A percentile compares a stretch with the other conserved stretches of the same genome.
Evolutionary conservation across 2,797 vertebrate species (phyloP).

Genomic region (Scolopax bukidnonensis): DNA sequence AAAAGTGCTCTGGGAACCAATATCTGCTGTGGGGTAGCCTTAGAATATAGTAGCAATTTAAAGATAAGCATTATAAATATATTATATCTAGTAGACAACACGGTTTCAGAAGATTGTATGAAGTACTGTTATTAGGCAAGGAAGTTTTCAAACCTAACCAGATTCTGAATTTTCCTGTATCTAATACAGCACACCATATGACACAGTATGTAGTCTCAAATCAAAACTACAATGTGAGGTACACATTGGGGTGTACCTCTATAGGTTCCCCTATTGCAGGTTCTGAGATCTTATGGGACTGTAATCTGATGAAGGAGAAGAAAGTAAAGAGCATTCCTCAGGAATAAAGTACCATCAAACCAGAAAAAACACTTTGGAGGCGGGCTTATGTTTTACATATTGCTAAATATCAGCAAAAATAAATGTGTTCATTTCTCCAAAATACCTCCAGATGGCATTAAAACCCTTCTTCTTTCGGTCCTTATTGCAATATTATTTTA

Average conservation of each 20-base stretch:
- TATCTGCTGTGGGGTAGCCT: not conserved
- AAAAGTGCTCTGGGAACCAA: not conserved
- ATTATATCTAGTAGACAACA: not conserved
- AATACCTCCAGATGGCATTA: conserved; percentile 81
- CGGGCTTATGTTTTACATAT: conserved; percentile 16
- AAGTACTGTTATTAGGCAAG: not conserved
- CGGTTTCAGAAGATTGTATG: not conserved
- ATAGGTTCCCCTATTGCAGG: not conserved
- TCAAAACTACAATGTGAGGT: not conserved
- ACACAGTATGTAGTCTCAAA: not conserved
- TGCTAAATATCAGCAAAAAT: conserved; percentile 46
- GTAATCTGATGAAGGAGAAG: not conserved
- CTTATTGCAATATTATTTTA: conserved; percentile 39
- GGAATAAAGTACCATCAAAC: not conserved
- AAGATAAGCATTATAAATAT: not conserved
- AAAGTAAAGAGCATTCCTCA: not conserved
- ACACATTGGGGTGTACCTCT: not conserved
- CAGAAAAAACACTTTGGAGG: not conserved
- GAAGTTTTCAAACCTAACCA: not conserved
- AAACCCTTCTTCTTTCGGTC: conserved; percentile 64
- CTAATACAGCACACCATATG: not conserved
- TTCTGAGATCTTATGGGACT: not conserved
- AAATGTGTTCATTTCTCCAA: conserved; percentile 71
- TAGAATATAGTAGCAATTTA: not conserved
- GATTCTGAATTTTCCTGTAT: not conserved